Evolutionary conservation across 2,888 invertebrate genomes (phyloP).

Genomic region (Euplagia quadripunctaria): DNA sequence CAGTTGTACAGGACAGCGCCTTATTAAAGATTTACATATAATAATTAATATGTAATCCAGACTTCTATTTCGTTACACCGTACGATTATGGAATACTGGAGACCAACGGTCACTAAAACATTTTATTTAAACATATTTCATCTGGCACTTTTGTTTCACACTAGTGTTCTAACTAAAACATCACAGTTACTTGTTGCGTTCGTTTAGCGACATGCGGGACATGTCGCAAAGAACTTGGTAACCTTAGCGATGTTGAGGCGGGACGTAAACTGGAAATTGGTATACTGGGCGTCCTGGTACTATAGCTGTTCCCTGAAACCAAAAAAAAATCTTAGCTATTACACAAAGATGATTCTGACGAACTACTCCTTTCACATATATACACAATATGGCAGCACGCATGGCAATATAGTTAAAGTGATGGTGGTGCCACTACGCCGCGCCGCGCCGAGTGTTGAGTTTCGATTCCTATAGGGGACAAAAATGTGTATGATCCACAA

Average conservation of each 20-base stretch:
- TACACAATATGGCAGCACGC: too few relatives aligned
- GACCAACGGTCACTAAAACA: slow-evolving; percentile 23
- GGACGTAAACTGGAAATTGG: slow-evolving; percentile 77
- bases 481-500: too few relatives aligned
- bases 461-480: too few relatives aligned
- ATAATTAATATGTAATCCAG: slow-evolving; percentile 37
- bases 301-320: slow-evolving; percentile 68
- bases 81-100: slow-evolving; percentile 18
- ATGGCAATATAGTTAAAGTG: too few relatives aligned
- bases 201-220: slow-evolving; percentile 37
- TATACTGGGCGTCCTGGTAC: slow-evolving; percentile 61
- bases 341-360: not conserved
- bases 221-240: slow-evolving; percentile 49
- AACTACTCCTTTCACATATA: too few relatives aligned
- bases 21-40: slow-evolving; percentile 21
- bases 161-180: slow-evolving; percentile 68
- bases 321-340: slow-evolving; percentile 19
- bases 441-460: too few relatives aligned
- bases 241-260: slow-evolving; percentile 68
- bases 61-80: slow-evolving; percentile 14
- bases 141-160: slow-evolving; percentile 82
- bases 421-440: too few relatives aligned
- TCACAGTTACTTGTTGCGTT: slow-evolving; percentile 64
- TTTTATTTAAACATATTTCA: slow-evolving; percentile 48
- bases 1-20: slow-evolving; percentile 12